Conservation (phyloP, 2,888 invertebrate genomes). For the Tanytarsus gracilentus region DNA sequence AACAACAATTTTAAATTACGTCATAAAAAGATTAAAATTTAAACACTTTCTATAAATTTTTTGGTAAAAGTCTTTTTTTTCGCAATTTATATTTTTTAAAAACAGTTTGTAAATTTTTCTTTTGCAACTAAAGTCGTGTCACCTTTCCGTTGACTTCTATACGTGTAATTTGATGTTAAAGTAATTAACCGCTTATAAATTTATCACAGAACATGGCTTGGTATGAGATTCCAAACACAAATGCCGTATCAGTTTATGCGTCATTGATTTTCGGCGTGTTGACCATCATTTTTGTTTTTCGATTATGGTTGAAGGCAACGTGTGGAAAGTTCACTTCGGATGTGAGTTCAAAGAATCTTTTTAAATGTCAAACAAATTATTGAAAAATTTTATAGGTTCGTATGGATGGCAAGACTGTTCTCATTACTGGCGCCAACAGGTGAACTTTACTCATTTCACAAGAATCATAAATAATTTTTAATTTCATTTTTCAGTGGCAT, state of each 20-base stretch:
- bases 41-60: too few relatives aligned
- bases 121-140: background rate
- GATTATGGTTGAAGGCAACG: constrained; percentile 28
- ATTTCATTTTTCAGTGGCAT: constrained; percentile 57
- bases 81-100: too few relatives aligned
- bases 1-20: background rate
- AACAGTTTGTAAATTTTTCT: background rate
- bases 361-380: background rate
- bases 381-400: constrained; percentile 42
- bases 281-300: constrained; percentile 19
- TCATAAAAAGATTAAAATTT: background rate
- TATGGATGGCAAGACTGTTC: constrained; percentile 79
- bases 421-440: constrained; percentile 77
- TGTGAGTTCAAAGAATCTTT: constrained; percentile 1
- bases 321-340: constrained; percentile 30
- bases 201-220: constrained; percentile 9
- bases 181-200: background rate
- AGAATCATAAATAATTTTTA: background rate
- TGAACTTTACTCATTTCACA: constrained; percentile 55
- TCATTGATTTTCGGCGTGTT: constrained; percentile 5
- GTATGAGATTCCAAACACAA: constrained; percentile 21
- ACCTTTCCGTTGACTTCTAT: background rate
- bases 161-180: too few relatives aligned
- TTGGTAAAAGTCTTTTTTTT: too few relatives aligned
- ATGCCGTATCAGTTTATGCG: constrained; percentile 14